These are phyloP conservation scores for Neoniphon sammara DNA, from an alignment of 2,797 vertebrate genomes.

Conservation along the genomic window DNA sequence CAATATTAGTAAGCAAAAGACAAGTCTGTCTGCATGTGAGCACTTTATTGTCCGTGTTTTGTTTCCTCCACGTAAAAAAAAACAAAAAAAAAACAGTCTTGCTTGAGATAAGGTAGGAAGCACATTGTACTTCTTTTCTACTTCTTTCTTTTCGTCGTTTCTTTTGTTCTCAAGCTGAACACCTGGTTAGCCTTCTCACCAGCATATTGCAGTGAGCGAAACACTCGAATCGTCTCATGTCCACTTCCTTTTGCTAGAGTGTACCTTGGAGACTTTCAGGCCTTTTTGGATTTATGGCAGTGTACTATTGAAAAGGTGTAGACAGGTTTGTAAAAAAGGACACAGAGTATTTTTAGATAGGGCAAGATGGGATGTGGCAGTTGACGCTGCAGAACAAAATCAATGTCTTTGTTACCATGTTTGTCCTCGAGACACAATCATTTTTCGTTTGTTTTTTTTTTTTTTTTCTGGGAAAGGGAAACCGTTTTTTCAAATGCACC, in stretches of 20 bases:
- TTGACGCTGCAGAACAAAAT: constrained; percentile 54
- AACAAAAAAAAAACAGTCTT: too few species aligned
- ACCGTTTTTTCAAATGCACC: constrained; percentile 36
- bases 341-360: constrained; percentile 15
- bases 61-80: constrained; percentile 56
- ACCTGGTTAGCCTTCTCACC: constrained; percentile 82
- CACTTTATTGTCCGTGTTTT: constrained; percentile 75
- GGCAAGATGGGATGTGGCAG: constrained; percentile 20
- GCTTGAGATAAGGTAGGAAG: constrained; percentile 62
- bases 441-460: too few species aligned
- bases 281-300: constrained; percentile 54
- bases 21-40: constrained; percentile 77
- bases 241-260: constrained; percentile 66
- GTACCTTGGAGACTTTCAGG: constrained; percentile 57
- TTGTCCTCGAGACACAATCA: constrained; percentile 55
- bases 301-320: constrained; percentile 27
- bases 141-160: constrained; percentile 19
- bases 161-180: constrained; percentile 70
- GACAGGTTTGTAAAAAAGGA: constrained; percentile 14
- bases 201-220: constrained; percentile 78
- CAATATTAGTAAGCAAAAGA: constrained; percentile 57
- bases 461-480: constrained; percentile 53
- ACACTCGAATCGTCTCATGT: constrained; percentile 36
- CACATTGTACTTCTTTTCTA: constrained; percentile 59
- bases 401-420: constrained; percentile 55